Conservation (phyloP, 2,888 invertebrate species). For the Melanostoma scalare region DNA sequence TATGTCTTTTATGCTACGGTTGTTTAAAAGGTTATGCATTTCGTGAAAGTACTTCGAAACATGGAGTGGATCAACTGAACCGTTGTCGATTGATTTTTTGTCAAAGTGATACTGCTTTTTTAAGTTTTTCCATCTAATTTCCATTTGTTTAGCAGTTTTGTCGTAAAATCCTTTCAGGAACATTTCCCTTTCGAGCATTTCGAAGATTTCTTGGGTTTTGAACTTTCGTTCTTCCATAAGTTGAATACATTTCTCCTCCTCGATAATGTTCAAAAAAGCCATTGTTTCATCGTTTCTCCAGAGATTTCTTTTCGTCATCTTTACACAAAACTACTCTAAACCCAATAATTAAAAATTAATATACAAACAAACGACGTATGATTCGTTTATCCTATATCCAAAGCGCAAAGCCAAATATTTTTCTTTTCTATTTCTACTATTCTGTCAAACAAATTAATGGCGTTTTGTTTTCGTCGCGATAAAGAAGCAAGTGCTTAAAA, state of each 20-base stretch:
- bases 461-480: too few species aligned
- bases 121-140: conserved; percentile 21
- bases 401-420: too few species aligned
- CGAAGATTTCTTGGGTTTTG: neutral
- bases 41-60: neutral
- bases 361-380: neutral
- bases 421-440: too few species aligned
- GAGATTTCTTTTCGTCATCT: conserved; percentile 14
- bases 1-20: neutral
- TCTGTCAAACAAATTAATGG: too few species aligned
- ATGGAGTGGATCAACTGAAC: neutral
- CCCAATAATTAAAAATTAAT: neutral
- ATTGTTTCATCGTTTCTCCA: conserved; percentile 13
- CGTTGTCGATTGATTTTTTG: neutral
- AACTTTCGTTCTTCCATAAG: conserved; percentile 4
- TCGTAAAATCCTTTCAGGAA: conserved; percentile 9
- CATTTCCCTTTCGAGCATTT: conserved; percentile 9
- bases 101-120: neutral
- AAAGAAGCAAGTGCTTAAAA: too few species aligned
- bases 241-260: neutral
- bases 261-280: neutral
- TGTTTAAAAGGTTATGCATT: neutral
- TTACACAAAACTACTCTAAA: neutral
- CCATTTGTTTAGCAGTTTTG: conserved; percentile 11
- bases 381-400: too few species aligned